phyloP scores from a whole-genome alignment of 2,113 vertebrate genomes.

The Stegastes partitus region DNA sequence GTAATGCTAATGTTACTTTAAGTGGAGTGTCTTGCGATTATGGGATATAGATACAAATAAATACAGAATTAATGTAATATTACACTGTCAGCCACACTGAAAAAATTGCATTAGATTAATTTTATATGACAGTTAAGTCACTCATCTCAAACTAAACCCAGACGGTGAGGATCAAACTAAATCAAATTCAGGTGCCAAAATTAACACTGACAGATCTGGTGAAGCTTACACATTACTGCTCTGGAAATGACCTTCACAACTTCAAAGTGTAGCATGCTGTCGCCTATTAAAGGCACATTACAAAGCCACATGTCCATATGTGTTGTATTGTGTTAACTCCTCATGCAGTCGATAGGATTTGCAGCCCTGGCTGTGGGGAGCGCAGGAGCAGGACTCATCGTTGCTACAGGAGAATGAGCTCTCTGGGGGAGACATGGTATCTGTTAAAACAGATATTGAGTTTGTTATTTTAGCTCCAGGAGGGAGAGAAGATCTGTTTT shows the following conservation, averaged over 20 bases:
- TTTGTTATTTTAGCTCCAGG: slow-evolving; percentile 77
- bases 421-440: slow-evolving; percentile 59
- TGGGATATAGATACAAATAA: not conserved
- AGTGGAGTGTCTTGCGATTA: not conserved
- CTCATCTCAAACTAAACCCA: not conserved
- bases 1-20: not conserved
- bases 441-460: slow-evolving; percentile 73
- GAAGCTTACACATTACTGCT: slow-evolving; percentile 24
- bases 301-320: slow-evolving; percentile 57
- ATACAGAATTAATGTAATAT: not conserved
- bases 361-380: slow-evolving; percentile 31
- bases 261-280: slow-evolving; percentile 61
- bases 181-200: slow-evolving; percentile 34
- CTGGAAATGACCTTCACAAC: slow-evolving; percentile 54
- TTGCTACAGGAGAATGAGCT: slow-evolving; percentile 40
- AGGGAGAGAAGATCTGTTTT: slow-evolving; percentile 70
- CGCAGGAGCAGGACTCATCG: slow-evolving; percentile 28
- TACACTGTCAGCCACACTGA: no score
- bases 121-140: not conserved
- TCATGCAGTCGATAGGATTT: slow-evolving; percentile 35
- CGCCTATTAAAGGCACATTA: slow-evolving; percentile 50
- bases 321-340: slow-evolving; percentile 38
- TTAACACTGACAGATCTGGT: slow-evolving; percentile 24
- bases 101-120: not conserved
- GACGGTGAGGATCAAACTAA: slow-evolving; percentile 1